Base-by-base conservation (phyloP, 2,113 vertebrate genomes). In the Addax nasomaculatus region DNA sequence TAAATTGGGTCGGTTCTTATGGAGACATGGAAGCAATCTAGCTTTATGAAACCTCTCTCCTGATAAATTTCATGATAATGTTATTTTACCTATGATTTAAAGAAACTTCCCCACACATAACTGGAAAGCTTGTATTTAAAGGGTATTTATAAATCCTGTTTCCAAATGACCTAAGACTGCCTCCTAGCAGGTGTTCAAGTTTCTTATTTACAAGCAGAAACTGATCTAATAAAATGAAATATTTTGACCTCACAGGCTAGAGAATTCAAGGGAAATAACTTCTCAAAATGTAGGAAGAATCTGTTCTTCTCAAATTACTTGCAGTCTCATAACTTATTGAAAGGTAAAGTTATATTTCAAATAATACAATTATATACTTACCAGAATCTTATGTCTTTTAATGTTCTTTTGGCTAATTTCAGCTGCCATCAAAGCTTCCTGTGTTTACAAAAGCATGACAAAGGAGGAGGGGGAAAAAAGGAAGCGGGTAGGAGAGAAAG, bases 371-470 rank as follows among this genome's bases (percentile, higher is more conserved):
- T 90, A 70, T 43, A 96, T 27, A 98, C 98, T 98, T 99, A 99
- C 99, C 99, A 99, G 99, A 92, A 99, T 99, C 67, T 99, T 99
- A 57, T 99, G 99, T 58, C 99, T 99, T 98, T 99, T 99, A 88
- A 99, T 99, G 93, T 99, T 99, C 98, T 99, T 99, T 97, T 99
- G 99, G 98, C 99, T 99, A 98, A 99, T 99, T 98, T 99, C 99
- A 93, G 99, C 99, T 90, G 99, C 99, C 99, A 99, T 99, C 99
- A 99, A 98, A 62, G 99, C 99, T 97, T 99, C 99, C 99, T 99
- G 96, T 95, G 98, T 91, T 97, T 29, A 98, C 12, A 96, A 55
- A 95, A 95, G 29, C 27, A 94, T 12, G 15, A 67, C 29, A 84
- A 90, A 53, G 73, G 14, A 88, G 25, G 39, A 33, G 76, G 6